Evolutionary conservation across 2,797 vertebrate species (phyloP), one percentile per base, ranked within the genome.

Genomic region (Smutsia temminckii): DNA sequence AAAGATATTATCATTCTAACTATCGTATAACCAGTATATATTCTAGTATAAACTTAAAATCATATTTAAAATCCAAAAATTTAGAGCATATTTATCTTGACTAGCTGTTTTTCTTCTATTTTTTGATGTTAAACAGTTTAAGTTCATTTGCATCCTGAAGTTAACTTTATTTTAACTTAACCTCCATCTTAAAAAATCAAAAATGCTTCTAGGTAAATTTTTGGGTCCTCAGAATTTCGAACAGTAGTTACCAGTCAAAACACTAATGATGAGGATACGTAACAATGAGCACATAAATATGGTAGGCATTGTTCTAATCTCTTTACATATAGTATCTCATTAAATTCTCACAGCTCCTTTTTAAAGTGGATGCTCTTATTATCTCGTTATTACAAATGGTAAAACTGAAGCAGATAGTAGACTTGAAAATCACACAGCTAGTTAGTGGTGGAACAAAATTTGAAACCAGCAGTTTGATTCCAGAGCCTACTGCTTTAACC

Each of bases 41-140:
- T 66, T 92, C n/a, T 87, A 32, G 16, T 25, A 42, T 80, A 75
- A 93, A 79, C 74, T 61, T 88, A 37, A 85, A 93, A 74, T 89
- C 42, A 6, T 71, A 40, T 68, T 89, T 91, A 59, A 87, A 94
- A 51, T 81, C n/a, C 27, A 64, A 87, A 27, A 84, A 84, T 85
- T 84, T 79, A 68, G 12, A 92, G 37, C 4, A 27, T 91, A 84
- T 74, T 72, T 96, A 74, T 88, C 59, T 91, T 69, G n/a, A 74
- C 3, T 74, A 57, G 27, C 55, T 94, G 53, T 57, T 89, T 84
- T 95, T 63, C 23, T 71, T 63, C 8, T 71, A 75, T 23, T n/a
- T 85, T 88, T 92, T 55, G 63, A 84, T 66, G 18, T 80, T 94
- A 66, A 94, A 85, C 20, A 55, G 12, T 51, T 79, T 78, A 94